Conservation (phyloP, 2,113 vertebrate species). For the Elgaria multicarinata region DNA sequence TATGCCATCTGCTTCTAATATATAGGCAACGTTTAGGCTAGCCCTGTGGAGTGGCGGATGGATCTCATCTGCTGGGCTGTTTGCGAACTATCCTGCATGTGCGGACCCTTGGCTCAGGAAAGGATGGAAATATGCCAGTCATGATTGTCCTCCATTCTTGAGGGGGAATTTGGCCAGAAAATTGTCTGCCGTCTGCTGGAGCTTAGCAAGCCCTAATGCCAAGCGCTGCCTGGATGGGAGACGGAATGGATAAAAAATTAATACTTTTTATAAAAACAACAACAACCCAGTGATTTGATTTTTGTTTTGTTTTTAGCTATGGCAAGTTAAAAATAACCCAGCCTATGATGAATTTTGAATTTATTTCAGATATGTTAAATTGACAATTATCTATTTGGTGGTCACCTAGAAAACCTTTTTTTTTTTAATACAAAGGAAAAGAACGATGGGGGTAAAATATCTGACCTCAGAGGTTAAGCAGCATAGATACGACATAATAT, state of each 20-base stretch:
- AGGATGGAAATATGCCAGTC: background rate
- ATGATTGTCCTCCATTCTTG: background rate
- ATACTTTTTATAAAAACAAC: background rate
- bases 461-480: background rate
- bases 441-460: background rate
- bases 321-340: too few species aligned
- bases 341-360: too few species aligned
- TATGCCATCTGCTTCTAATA: background rate
- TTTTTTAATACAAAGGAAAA: background rate
- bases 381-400: too few species aligned
- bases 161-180: background rate
- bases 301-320: too few species aligned
- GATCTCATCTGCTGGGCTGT: background rate
- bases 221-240: background rate
- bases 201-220: background rate
- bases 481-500: background rate
- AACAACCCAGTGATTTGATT: too few species aligned
- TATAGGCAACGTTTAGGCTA: background rate
- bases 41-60: background rate
- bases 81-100: background rate
- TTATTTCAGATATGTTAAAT: too few species aligned
- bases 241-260: background rate
- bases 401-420: background rate
- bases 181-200: background rate
- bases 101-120: background rate